Evolutionary conservation across 2,888 invertebrate genomes (phyloP), one percentile per base, ranked within the genome.

Genomic region (Eudiplozoon nipponicum): DNA sequence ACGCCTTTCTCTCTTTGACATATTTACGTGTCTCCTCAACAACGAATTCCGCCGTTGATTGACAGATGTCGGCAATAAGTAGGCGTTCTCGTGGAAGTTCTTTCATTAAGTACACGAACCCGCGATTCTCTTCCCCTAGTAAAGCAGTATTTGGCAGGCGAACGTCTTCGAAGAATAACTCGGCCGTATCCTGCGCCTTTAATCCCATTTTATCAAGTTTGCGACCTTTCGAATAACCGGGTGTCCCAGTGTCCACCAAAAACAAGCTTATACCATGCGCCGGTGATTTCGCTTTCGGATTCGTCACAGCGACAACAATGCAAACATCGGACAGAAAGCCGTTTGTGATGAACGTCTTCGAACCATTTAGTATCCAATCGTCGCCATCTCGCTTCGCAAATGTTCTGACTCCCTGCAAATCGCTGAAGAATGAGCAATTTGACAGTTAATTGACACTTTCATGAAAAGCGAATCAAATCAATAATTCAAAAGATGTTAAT

Each of bases 261-360:
- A 61, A 60, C 26, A 61, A 49, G 42, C 57, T 56, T 45, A 60
- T 59, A 13, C 61, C 61, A 45, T 59, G 59, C 19, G 60, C 59
- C 3, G 50, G 48, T 4, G 54, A 51, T 45, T 57, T 59, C 19
- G 61, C 60, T 20, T 47, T 45, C 3, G 54, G 48, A 44, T 61
- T 52, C 3, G 60, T 60, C 3, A 59, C 47, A 1, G 60, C 59
- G 3, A 60, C 61, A 5, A 60, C 59, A 22, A 61, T 48, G n/a
- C 55, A 55, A 1, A 59, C 45, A 46, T 60, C 61, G 18, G 51
- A 45, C 52, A 56, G 50, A 46, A 48, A 53, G 19, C 61, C 61
- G 46, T 61, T 61, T 17, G 60, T 59, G 44, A 61, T 61, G 48
- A 58, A 61, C 7, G 53, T 54, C 49, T 61, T 61, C 46, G 56